A percentile compares a stretch with the other conserved stretches of the same genome.
Evolutionary conservation across 2,113 vertebrate genomes (phyloP).

Genomic region (Alouatta palliata): DNA sequence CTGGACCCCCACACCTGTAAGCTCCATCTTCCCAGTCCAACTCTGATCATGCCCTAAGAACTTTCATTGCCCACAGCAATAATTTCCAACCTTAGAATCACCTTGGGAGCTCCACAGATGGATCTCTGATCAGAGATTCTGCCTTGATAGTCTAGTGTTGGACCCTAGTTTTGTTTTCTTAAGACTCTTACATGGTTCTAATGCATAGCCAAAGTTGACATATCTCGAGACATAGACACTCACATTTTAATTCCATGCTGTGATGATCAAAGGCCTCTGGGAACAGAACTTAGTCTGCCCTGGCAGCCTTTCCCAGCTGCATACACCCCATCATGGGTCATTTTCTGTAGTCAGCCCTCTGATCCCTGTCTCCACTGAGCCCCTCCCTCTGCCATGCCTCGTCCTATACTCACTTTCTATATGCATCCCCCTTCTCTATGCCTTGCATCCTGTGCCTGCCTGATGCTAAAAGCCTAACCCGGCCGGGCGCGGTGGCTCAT

Average conservation of each 20-base stretch:
- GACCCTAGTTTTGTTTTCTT: background rate
- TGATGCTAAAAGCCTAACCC: background rate
- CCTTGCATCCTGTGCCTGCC: background rate
- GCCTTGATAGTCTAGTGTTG: background rate
- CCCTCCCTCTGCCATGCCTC: background rate
- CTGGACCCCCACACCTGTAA: background rate
- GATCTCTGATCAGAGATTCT: background rate
- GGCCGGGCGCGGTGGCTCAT: no score
- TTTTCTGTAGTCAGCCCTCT: background rate
- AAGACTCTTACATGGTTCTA: accelerated
- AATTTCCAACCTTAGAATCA: background rate
- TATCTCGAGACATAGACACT: background rate
- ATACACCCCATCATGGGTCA: accelerated
- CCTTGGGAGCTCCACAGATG: background rate
- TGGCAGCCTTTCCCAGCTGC: background rate
- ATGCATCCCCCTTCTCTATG: accelerated
- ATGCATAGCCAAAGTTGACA: background rate
- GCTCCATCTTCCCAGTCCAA: background rate
- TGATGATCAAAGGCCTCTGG: background rate
- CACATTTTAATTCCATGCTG: background rate
- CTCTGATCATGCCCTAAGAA: background rate
- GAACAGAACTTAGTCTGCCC: background rate
- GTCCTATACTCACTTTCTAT: no score
- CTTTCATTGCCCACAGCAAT: background rate
- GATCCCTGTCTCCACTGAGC: background rate